These are phyloP conservation scores for Tyrophagus putrescentiae DNA, from an alignment of 1,140 invertebrate species.

Conservation along the genomic window DNA sequence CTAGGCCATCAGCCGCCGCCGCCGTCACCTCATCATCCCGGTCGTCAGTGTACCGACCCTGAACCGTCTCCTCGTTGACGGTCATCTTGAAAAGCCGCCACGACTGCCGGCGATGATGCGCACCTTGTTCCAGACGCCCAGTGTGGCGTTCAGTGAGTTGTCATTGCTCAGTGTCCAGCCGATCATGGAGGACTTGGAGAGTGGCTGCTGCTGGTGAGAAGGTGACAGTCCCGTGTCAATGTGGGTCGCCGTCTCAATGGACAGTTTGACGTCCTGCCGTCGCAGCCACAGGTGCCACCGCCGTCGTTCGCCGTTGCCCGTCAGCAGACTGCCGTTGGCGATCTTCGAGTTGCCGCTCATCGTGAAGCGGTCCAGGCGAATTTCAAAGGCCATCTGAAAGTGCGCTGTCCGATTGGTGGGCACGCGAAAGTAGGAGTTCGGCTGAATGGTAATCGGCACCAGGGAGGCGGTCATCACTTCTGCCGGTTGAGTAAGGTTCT, in stretches of 20 bases:
- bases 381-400: conserved; percentile 16
- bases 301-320: background rate
- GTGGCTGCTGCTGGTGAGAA: background rate
- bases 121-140: background rate
- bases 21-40: background rate
- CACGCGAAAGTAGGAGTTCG: conserved; percentile 11
- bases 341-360: too few species aligned
- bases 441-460: conserved; percentile 12
- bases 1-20: background rate
- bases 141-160: conserved; percentile 1
- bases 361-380: background rate
- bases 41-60: background rate
- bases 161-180: conserved; percentile 13
- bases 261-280: background rate
- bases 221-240: background rate
- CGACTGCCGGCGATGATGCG: background rate
- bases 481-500: background rate
- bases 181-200: background rate
- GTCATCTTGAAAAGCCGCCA: conserved; percentile 11
- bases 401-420: background rate
- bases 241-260: background rate
- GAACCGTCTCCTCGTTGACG: background rate
- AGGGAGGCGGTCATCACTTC: background rate
- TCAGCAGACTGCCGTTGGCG: background rate
- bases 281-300: background rate